Percentiles rank a stretch among this genome's conserved stretches.
phyloP scores from a whole-genome alignment of 2,888 invertebrate species.

The Ceraclea dissimilis region DNA sequence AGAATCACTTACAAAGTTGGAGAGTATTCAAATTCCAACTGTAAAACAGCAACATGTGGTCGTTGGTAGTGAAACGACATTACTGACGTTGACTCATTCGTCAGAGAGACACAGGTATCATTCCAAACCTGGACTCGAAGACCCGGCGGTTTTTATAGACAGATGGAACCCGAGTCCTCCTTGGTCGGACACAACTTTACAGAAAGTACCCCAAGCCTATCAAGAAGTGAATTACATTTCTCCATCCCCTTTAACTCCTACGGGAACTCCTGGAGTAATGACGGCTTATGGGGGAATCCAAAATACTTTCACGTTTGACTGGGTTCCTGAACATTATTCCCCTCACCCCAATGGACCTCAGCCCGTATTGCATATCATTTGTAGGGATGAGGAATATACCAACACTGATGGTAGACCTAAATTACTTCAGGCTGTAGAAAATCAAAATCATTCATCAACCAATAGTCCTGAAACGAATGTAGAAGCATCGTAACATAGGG shows the following conservation, averaged over 20 bases:
- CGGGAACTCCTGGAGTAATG: slow-evolving; percentile 57
- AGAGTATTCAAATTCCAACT: slow-evolving; percentile 16
- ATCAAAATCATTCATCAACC: slow-evolving; percentile 12
- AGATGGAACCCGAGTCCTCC: slow-evolving; percentile 83
- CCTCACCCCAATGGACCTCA: slow-evolving; percentile 18
- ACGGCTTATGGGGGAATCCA: slow-evolving; percentile 20
- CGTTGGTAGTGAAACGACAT: slow-evolving; percentile 20
- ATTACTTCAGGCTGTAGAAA: slow-evolving; percentile 9
- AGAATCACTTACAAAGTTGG: slow-evolving; percentile 16
- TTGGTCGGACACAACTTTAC: slow-evolving; percentile 76
- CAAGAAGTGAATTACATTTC: slow-evolving; percentile 72
- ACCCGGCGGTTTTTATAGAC: slow-evolving; percentile 69
- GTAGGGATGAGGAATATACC: slow-evolving; percentile 23
- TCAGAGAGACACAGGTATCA: slow-evolving; percentile 33
- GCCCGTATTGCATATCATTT: slow-evolving; percentile 23
- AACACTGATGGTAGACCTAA: slow-evolving; percentile 16
- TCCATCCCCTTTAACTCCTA: slow-evolving; percentile 70
- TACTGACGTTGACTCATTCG: slow-evolving; percentile 35
- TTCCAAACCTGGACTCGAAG: slow-evolving; percentile 38
- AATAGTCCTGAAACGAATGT: slow-evolving; percentile 19
- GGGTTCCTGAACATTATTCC: slow-evolving; percentile 64
- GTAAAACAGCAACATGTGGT: slow-evolving; percentile 22
- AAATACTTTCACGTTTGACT: slow-evolving; percentile 57
- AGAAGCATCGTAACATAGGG: slow-evolving; percentile 19
- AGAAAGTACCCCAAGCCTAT: slow-evolving; percentile 71